These are phyloP conservation scores for Oscarella lobularis DNA, from an alignment of 37 sponge, comb jelly and placozoan species.

Conservation along the genomic window DNA sequence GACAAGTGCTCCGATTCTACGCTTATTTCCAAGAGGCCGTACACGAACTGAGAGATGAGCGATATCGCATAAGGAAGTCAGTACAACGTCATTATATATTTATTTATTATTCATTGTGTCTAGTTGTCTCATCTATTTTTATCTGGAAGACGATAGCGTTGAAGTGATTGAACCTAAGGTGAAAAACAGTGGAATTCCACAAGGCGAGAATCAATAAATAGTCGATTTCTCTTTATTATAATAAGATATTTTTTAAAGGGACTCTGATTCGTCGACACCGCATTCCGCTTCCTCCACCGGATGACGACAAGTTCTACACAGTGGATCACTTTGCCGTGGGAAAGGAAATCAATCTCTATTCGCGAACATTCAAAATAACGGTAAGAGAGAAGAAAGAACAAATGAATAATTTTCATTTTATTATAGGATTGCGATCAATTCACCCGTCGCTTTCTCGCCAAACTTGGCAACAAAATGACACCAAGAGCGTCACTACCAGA, in stretches of 20 bases:
- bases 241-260: no score
- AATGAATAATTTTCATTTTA: neutral
- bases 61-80: constrained; percentile 69
- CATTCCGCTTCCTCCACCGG: constrained; percentile 78
- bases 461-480: constrained; percentile 68
- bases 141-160: constrained; percentile 96
- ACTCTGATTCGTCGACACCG: constrained; percentile 90
- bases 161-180: constrained; percentile 29
- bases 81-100: neutral
- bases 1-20: constrained; percentile 87
- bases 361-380: constrained; percentile 61
- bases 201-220: no score
- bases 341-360: constrained; percentile 51
- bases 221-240: neutral
- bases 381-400: constrained; percentile 36
- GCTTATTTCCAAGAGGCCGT: constrained; percentile 94
- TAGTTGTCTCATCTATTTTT: constrained; percentile 33
- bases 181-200: constrained; percentile 88
- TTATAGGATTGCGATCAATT: constrained; percentile 89
- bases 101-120: neutral
- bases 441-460: constrained; percentile 78
- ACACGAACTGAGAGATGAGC: constrained; percentile 81
- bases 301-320: constrained; percentile 85
- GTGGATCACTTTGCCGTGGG: constrained; percentile 90
- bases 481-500: constrained; percentile 16